Conservation (phyloP, 1,140 invertebrate species). For the Adoxophyes honmai region DNA sequence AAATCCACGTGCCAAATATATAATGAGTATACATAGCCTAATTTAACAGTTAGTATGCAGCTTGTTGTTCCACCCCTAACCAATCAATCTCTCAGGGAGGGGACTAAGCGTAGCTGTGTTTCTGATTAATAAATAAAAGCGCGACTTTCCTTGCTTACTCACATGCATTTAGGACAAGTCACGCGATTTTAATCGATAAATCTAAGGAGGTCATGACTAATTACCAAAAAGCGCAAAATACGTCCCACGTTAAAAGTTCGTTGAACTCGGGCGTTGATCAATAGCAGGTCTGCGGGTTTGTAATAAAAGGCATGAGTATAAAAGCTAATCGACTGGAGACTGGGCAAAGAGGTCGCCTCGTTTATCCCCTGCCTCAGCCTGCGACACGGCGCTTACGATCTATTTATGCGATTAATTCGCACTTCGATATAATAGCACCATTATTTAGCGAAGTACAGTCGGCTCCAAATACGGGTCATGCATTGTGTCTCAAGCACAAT, state of each 20-base stretch:
- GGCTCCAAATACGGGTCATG: background rate
- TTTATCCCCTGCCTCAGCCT: background rate
- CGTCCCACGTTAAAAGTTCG: background rate
- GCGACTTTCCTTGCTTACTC: no score
- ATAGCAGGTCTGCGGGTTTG: background rate
- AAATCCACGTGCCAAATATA: no score
- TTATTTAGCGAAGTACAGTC: conserved; percentile 4
- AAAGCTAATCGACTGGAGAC: conserved; percentile 6
- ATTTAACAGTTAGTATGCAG: no score
- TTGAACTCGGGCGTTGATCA: conserved; percentile 3
- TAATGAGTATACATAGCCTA: no score
- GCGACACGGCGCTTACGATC: background rate
- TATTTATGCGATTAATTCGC: conserved; percentile 11
- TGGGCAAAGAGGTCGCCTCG: background rate
- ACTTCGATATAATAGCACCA: conserved; percentile 1
- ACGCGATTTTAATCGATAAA: no score
- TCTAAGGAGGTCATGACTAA: background rate
- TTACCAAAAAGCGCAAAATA: background rate
- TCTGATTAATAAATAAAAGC: no score
- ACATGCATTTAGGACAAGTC: no score
- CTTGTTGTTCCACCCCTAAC: no score
- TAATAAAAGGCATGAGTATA: no score
- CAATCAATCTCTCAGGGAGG: no score
- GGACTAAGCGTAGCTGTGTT: no score
- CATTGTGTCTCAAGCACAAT: no score